Evolutionary conservation across 2,888 invertebrate species (phyloP).

Genomic region (Hyposoter didymator): DNA sequence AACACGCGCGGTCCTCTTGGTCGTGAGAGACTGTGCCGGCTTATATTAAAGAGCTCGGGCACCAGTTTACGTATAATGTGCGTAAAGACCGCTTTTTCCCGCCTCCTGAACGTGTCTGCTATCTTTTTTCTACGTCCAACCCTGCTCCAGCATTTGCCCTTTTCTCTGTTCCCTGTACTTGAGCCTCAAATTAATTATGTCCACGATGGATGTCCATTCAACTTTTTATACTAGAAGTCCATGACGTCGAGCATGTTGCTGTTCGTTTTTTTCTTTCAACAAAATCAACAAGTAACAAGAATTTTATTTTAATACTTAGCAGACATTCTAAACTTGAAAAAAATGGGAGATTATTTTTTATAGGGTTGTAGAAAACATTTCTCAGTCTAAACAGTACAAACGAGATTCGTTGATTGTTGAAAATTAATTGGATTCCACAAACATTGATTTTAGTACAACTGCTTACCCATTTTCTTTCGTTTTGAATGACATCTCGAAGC

Average conservation of each 20-base stretch:
- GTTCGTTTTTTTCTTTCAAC: conserved; percentile 29
- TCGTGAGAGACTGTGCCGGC: conserved; percentile 44
- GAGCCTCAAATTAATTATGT: conserved; percentile 63
- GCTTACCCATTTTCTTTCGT: not conserved
- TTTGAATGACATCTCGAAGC: not conserved
- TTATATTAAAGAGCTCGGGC: conserved; percentile 47
- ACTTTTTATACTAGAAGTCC: conserved; percentile 24
- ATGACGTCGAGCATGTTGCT: not conserved
- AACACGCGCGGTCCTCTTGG: conserved; percentile 52
- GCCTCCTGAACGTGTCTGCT: conserved; percentile 61
- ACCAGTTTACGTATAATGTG: conserved; percentile 64
- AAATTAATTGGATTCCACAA: not conserved
- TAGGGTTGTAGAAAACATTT: not conserved
- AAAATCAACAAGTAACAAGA: not conserved
- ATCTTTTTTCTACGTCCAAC: conserved; percentile 38
- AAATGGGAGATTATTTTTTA: not conserved
- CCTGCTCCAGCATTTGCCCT: not conserved
- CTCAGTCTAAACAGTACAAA: not conserved
- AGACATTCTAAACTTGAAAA: not conserved
- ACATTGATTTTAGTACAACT: not conserved
- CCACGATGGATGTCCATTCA: conserved; percentile 25
- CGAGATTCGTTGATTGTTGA: not conserved
- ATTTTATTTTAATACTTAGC: not conserved
- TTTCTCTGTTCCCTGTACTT: not conserved
- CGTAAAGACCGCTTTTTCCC: conserved; percentile 70